Percentiles rank a stretch among this genome's conserved stretches.
phyloP scores from a whole-genome alignment of 2,888 invertebrate genomes.

The Agonopterix heracliana region DNA sequence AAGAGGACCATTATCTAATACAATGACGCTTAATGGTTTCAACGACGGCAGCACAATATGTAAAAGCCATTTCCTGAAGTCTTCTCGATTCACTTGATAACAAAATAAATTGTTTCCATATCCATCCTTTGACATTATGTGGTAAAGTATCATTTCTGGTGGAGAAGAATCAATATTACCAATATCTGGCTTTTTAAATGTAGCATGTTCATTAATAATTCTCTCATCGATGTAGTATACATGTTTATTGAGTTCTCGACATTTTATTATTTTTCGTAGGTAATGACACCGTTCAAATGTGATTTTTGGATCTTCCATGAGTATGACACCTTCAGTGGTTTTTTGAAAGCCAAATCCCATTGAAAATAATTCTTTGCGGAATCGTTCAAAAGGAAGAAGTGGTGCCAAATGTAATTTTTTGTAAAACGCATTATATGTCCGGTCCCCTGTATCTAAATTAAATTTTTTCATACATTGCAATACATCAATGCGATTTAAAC shows the following conservation, averaged over 20 bases:
- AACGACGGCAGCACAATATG: conserved; percentile 30
- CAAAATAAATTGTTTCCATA: conserved; percentile 29
- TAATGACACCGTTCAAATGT: conserved; percentile 39
- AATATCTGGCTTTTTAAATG: conserved; percentile 20
- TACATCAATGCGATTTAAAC: too few relatives aligned
- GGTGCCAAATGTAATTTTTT: background rate
- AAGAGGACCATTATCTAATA: conserved; percentile 34
- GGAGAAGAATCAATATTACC: background rate
- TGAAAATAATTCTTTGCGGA: background rate
- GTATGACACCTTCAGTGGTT: conserved; percentile 19
- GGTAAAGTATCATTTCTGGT: conserved; percentile 20
- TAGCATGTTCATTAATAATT: conserved; percentile 16
- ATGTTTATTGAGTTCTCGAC: conserved; percentile 15
- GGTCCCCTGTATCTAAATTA: too few relatives aligned
- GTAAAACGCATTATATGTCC: background rate
- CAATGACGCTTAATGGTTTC: conserved; percentile 27
- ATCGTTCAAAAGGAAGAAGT: background rate
- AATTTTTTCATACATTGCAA: too few relatives aligned
- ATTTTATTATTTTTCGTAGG: conserved; percentile 30
- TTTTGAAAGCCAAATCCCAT: conserved; percentile 29
- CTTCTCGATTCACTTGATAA: conserved; percentile 7
- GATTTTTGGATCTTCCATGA: conserved; percentile 40
- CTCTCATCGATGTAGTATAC: conserved; percentile 44
- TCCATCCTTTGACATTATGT: conserved; percentile 28
- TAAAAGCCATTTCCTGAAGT: conserved; percentile 43